Evolutionary conservation across 2,888 invertebrate species (phyloP).

Genomic region (Xestia rhomboidea): DNA sequence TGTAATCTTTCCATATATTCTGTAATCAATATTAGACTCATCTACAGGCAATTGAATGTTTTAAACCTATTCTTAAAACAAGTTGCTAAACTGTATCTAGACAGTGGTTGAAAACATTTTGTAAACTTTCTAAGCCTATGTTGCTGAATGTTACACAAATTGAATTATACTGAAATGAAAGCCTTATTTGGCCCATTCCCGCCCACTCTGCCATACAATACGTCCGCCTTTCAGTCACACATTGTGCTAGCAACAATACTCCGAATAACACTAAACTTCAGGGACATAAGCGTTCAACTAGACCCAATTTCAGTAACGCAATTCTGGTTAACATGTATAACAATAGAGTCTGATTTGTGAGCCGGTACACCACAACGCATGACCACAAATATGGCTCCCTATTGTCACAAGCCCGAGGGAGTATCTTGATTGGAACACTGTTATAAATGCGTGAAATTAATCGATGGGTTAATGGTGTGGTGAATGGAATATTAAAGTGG

Average conservation of each 20-base stretch:
- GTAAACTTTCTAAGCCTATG: constrained; percentile 8
- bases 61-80: neutral
- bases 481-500: constrained; percentile 30
- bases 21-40: neutral
- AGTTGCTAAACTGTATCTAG: neutral
- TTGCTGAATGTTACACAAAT: constrained; percentile 40
- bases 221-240: constrained; percentile 35
- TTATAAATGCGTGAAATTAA: constrained; percentile 55
- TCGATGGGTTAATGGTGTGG: constrained; percentile 47
- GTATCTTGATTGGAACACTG: constrained; percentile 69
- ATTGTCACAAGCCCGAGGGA: constrained; percentile 63
- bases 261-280: constrained; percentile 63
- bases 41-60: neutral
- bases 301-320: constrained; percentile 65
- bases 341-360: constrained; percentile 72
- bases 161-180: constrained; percentile 43
- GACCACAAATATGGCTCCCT: constrained; percentile 67
- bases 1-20: neutral
- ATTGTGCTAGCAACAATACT: constrained; percentile 58
- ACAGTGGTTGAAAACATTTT: constrained; percentile 21
- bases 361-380: constrained; percentile 60
- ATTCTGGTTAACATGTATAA: constrained; percentile 65
- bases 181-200: constrained; percentile 33
- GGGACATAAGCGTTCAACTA: constrained; percentile 64
- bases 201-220: constrained; percentile 18